Percentiles rank a stretch among this genome's conserved stretches.
These are phyloP conservation scores for Cheilosia grossa DNA, from an alignment of 2,888 invertebrate species.

Conservation along the genomic window DNA sequence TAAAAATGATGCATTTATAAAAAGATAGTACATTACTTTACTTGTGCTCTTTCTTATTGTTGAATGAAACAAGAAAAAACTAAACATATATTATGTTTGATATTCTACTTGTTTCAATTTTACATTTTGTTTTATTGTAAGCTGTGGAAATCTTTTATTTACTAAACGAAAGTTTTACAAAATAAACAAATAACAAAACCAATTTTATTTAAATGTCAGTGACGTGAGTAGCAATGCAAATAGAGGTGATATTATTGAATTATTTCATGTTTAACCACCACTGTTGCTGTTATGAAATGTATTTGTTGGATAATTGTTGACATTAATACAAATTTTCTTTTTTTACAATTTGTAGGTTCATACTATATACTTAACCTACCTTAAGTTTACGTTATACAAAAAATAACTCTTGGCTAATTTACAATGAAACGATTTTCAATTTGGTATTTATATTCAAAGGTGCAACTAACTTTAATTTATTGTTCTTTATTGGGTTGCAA, in stretches of 20 bases:
- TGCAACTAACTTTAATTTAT: too few species aligned
- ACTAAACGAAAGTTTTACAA: background rate
- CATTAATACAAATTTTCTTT: too few species aligned
- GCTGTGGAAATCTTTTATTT: background rate
- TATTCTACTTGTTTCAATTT: background rate
- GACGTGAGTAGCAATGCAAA: conserved; percentile 11
- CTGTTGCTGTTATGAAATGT: background rate
- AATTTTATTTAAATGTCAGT: conserved; percentile 13
- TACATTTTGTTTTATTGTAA: conserved; percentile 10
- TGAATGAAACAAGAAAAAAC: background rate
- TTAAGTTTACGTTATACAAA: too few species aligned
- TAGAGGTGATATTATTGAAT: background rate
- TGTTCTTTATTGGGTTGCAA: too few species aligned
- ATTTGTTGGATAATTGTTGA: background rate
- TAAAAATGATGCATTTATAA: background rate
- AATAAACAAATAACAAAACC: conserved; percentile 4
- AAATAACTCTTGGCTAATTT: too few species aligned
- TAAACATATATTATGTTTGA: background rate
- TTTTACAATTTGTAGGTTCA: too few species aligned
- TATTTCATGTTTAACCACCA: conserved; percentile 7
- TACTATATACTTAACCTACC: too few species aligned
- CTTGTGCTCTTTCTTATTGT: conserved; percentile 71
- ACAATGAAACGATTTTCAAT: too few species aligned
- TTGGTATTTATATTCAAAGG: too few species aligned
- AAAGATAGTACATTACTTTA: conserved; percentile 29